Base-by-base conservation (phyloP, 2,797 vertebrate genomes). In the Prunella strophiata region DNA sequence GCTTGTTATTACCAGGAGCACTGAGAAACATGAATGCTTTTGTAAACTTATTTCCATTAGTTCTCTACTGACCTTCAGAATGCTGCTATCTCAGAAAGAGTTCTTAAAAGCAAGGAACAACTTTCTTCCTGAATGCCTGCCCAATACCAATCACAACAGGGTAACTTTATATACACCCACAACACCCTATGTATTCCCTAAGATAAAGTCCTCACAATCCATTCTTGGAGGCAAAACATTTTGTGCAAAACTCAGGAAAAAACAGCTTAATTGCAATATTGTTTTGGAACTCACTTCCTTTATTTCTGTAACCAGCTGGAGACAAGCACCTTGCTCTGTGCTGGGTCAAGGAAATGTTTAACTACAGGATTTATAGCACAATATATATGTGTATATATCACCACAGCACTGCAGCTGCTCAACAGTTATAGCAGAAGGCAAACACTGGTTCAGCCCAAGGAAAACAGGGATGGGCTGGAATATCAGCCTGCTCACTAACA, bases 391-490 rank as follows among this genome's bases (percentile, higher is more conserved):
- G 15, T 47, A 48, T 78, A 55, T 50, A 84, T 20, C 40, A 72
- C 82, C 4, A 7, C 75, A 88, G 89, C 47, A 61, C 82, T 29
- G 54, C 81, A 89, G 91, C 88, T 84, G 85, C 88, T 89, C 63
- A 57, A 52, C 63, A 67, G 23, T 75, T 73, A 78, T 0, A 89
- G 66, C 52, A 81, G 40, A 89, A 89, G 25, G 20, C 76, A 95
- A 94, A 93, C 65, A 75, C 11, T n/a, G 61, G 16, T 80, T 83
- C 58, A 92, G 86, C 78, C 68, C 86, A 89, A 95, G 47, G 40
- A 87, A 95, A 95, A 85, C 68, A 89, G 76, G 4, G 7, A 65
- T 25, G 61, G 89, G 58, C 58, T 96, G 72, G 27, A 89, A 32
- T 21, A 91, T 77, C 91, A 68, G 80, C 55, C 81, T 85, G 91